A percentile compares a stretch with the other conserved stretches of the same genome.
Evolutionary conservation across 2,888 invertebrate genomes (phyloP).

Genomic region (Amphipoea lucens): DNA sequence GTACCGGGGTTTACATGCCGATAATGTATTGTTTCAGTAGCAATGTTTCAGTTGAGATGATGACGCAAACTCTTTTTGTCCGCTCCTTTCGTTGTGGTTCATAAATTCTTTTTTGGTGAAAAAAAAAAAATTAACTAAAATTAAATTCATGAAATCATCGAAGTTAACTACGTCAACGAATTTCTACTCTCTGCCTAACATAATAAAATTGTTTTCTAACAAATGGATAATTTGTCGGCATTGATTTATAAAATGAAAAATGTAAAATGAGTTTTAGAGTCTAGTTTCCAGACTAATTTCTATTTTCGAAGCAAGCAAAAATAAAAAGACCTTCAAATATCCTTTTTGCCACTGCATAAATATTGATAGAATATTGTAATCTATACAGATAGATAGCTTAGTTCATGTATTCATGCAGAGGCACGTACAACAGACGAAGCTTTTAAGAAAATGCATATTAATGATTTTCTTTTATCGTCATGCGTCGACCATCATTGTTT

Average conservation of each 20-base stretch:
- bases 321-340: neutral
- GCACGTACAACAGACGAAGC: neutral
- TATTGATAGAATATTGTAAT: neutral
- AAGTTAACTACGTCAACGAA: neutral
- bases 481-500: neutral
- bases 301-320: constrained; percentile 17
- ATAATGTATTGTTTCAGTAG: constrained; percentile 32
- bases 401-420: neutral
- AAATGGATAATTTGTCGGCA: constrained; percentile 1
- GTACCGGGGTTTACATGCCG: constrained; percentile 12
- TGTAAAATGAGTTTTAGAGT: neutral
- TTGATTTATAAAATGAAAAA: constrained; percentile 6
- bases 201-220: neutral
- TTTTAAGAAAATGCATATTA: neutral
- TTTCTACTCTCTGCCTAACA: neutral
- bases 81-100: neutral
- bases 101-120: neutral
- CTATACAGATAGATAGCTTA: neutral
- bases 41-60: neutral
- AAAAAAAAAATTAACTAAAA: no score
- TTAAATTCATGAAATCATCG: neutral
- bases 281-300: neutral
- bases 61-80: neutral
- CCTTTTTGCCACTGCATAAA: neutral
- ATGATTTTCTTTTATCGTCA: neutral